A percentile compares a stretch with the other conserved stretches of the same genome.
These are phyloP conservation scores for Petrosia ficiformis DNA, from an alignment of 37 sponge, comb jelly and placozoan genomes.

Conservation along the genomic window DNA sequence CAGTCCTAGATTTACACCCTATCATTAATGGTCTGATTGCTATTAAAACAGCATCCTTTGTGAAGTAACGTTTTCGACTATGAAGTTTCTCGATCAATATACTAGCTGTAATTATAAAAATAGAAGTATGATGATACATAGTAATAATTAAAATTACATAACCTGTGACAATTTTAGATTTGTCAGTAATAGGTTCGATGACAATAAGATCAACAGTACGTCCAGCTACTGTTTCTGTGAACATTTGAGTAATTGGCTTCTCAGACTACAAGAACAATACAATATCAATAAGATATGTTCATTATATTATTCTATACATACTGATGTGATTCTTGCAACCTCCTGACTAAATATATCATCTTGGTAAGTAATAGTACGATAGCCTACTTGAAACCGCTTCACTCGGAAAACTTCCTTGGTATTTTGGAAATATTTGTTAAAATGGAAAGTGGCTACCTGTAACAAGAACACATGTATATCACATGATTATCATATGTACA, in stretches of 20 bases:
- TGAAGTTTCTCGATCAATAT: slow-evolving; percentile 12
- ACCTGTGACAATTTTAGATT: slow-evolving; percentile 28
- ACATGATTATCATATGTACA: background rate
- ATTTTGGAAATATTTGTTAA: background rate
- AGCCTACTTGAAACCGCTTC: background rate
- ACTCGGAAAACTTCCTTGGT: background rate
- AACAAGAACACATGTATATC: background rate
- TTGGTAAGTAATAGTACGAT: background rate
- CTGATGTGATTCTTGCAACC: background rate
- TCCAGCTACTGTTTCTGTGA: background rate
- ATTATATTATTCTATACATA: background rate
- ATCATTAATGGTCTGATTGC: slow-evolving; percentile 35
- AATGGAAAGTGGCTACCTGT: background rate
- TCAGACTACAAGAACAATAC: background rate
- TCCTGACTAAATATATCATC: slow-evolving; percentile 4
- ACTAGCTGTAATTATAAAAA: no score
- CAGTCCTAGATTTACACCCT: background rate
- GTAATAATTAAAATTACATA: background rate
- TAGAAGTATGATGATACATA: background rate
- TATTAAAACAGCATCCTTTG: slow-evolving; percentile 11
- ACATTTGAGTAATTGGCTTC: background rate
- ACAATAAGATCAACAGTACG: slow-evolving; percentile 17
- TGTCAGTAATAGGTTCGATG: slow-evolving; percentile 28
- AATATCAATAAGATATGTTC: background rate
- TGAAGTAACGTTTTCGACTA: background rate